Evolutionary conservation across 2,797 vertebrate genomes (phyloP), one percentile per base, ranked within the genome.

Genomic region (Scyliorhinus canicula): DNA sequence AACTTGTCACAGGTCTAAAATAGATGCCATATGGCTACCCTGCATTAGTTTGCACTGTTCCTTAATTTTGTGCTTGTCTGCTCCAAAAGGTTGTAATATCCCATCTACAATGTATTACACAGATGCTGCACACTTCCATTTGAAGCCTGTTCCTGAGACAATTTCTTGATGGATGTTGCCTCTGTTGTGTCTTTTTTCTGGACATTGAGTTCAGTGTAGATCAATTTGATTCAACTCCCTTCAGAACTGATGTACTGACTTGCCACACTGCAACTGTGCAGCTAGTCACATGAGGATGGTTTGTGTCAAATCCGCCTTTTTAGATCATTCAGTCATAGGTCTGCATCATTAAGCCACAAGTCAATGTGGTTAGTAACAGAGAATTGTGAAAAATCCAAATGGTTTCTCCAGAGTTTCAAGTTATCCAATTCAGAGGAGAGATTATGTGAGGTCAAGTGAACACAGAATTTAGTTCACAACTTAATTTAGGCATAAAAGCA

Each of bases 161-260:
- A 88, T 88, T 88, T 57, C 85, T 88, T 88, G 52, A 88, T 88
- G 85, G 88, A 91, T 91, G n/a, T 63, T 1, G n/a, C 44, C 88
- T 65, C 57, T 24, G 21, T 1, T 44, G 57, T 91, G 57, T 91
- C 85, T 65, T 91, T 91, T 65, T 44, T 21, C 60, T 9, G 19
- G n/a, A 91, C n/a, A 44, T 91, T 91, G n/a, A 57, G 44, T 44
- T 44, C 26, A 65, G 40, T 65, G n/a, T 65, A n/a, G 57, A 65
- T 91, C 24, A 40, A 91, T 65, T 65, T 91, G 35, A 63, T 63
- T 91, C 35, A 44, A 40, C 21, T 91, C 21, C 44, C 88, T 26
- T 16, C 88, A 40, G n/a, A 63, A 91, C 88, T 91, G 88, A 91
- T 91, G n/a, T 91, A 44, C n/a, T 63, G 88, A 57, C 88, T 40